Evolutionary conservation across 1,140 invertebrate genomes (phyloP).

Genomic region (Aphelenchoides avenae): DNA sequence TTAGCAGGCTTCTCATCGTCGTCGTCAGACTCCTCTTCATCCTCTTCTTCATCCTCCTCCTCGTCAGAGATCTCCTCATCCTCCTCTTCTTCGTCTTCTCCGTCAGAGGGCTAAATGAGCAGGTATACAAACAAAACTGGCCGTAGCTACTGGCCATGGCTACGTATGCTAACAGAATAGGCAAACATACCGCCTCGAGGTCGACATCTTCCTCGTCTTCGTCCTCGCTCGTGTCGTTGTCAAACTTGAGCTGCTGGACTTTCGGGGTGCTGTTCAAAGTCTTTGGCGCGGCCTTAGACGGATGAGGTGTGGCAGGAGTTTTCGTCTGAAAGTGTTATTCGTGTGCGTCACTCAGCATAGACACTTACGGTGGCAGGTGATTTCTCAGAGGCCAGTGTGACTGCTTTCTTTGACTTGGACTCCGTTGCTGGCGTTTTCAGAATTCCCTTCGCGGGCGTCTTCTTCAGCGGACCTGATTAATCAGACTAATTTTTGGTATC

Average conservation of each 20-base stretch:
- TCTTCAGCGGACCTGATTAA: not conserved
- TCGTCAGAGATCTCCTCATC: not conserved
- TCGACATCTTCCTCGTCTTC: too few relatives aligned
- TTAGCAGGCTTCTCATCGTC: not conserved
- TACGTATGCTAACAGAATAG: too few relatives aligned
- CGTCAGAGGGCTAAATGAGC: too few relatives aligned
- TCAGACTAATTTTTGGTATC: not conserved
- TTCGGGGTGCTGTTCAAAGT: too few relatives aligned
- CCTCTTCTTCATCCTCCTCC: not conserved
- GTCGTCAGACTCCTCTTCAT: not conserved
- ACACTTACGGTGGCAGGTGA: not conserved
- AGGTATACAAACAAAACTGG: too few relatives aligned
- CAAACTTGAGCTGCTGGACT: too few relatives aligned
- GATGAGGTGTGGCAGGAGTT: constrained; percentile 15
- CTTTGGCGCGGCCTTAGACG: constrained; percentile 10
- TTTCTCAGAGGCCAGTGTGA: not conserved
- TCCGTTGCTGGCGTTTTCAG: constrained; percentile 1
- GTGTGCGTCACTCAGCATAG: not conserved
- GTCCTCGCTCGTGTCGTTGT: too few relatives aligned
- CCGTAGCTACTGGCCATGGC: too few relatives aligned
- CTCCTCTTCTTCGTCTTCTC: not conserved
- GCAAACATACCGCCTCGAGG: too few relatives aligned
- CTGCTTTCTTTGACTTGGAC: not conserved
- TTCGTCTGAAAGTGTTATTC: constrained; percentile 5
- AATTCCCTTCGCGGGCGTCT: constrained; percentile 2